Evolutionary conservation across 2,888 invertebrate genomes (phyloP), one percentile per base, ranked within the genome.

Genomic region (Camponotus fellah): DNA sequence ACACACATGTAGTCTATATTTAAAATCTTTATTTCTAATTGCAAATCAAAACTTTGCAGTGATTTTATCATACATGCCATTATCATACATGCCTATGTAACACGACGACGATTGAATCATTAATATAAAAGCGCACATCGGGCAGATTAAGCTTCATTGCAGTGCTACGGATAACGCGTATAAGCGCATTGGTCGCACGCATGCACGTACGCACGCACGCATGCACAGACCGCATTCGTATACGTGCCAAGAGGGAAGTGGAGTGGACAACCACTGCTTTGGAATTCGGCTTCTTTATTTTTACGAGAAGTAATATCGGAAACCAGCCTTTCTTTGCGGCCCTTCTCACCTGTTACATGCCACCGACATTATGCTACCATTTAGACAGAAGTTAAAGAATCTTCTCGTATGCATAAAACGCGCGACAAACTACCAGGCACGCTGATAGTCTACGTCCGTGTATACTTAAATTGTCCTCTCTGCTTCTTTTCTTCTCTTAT

Each of bases 281-380:
- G 93, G 93, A 93, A 93, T 93, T 93, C 91, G 91, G 92, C 86
- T 92, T 91, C 91, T 93, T 93, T 92, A 93, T 93, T 93, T 93
- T 93, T 92, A 92, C 88, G 89, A 91, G 92, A 92, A 90, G 89
- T 87, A 89, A 87, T 90, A 91, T 90, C 91, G 88, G 91, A 88
- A 91, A 91, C 91, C 92, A 89, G 88, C 88, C 86, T 88, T 87
- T 88, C 88, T 89, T 91, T 91, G 86, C 90, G 86, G 89, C 91
- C 90, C 91, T 92, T 93, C 92, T 93, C 92, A 93, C 93, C 93
- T 93, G 93, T 92, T 93, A 91, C 91, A 87, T 90, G 89, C 88
- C 87, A 85, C 75, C 84, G 87, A 85, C 87, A 83, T 89, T 86
- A 87, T 85, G 88, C 86, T 88, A 90, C 91, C 86, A 89, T 90